A percentile compares a stretch with the other conserved stretches of the same genome.
phyloP scores from a whole-genome alignment of 35 echinoderm and acorn worm genomes.

The Lytechinus variegatus region DNA sequence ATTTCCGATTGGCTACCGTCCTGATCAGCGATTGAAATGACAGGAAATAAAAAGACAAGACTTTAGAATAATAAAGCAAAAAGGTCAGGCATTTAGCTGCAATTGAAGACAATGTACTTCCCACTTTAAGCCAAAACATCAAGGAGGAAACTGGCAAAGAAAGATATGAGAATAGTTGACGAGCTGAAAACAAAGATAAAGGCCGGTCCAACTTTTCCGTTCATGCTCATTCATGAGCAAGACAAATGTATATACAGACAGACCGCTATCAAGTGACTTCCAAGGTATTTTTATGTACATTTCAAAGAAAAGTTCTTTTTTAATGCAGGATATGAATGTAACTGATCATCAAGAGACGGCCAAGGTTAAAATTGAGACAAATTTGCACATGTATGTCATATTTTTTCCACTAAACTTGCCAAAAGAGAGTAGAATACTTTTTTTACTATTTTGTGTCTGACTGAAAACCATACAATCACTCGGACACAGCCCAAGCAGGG shows the following conservation, averaged over 20 bases:
- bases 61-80: not conserved
- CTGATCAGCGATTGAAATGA: not conserved
- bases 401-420: not conserved
- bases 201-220: not conserved
- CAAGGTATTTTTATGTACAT: not conserved
- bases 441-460: too few relatives aligned
- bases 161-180: not conserved
- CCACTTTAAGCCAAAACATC: not conserved
- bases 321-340: not conserved
- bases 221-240: not conserved
- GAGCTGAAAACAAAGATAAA: not conserved
- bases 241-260: not conserved
- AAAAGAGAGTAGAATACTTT: too few relatives aligned
- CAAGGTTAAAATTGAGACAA: not conserved
- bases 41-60: constrained; percentile 24
- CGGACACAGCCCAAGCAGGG: too few relatives aligned
- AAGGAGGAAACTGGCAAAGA: not conserved
- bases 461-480: too few relatives aligned
- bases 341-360: not conserved
- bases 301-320: not conserved
- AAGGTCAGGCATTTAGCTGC: constrained; percentile 14
- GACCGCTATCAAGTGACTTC: not conserved
- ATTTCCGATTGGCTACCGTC: constrained; percentile 30
- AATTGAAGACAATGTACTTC: constrained; percentile 12
- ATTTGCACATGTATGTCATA: not conserved